Evolutionary conservation across 2,113 vertebrate species (phyloP), one percentile per base, ranked within the genome.

Genomic region (Chaetodon trifascialis): DNA sequence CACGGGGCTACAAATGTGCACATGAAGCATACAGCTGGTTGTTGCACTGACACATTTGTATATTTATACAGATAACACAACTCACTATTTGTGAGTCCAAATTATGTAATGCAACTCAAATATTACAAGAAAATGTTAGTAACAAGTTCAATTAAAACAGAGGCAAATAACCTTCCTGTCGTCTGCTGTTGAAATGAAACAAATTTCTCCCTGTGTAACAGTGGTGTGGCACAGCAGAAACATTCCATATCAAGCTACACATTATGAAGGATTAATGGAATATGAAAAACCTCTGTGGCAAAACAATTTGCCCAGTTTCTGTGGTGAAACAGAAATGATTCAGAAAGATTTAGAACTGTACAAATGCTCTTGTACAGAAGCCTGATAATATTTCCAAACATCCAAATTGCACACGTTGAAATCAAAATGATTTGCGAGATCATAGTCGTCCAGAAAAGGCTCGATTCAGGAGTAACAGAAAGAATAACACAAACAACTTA

Each of bases 401-500:
- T 86, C 64, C 52, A 76, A 81, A 80, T 59, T 47, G 73, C 71
- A 86, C 77, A 62, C 30, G 11, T 10, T 70, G 63, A 85, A 80
- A 75, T 79, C 55, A 38, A 54, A 67, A 76, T 72, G 87, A 90
- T 88, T 83, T 84, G 82, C 58, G 63, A 85, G 78, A 82, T 65
- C 11, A 4, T 17, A 15, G 65, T 52, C 9, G 76, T 71, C 23
- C 46, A 86, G 86, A 71, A 73, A 59, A 75, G 40, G 46, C 82
- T 82, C 19, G 62, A 74, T 83, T 85, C 73, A 64, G 77, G 82
- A 85, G 76, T 59, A 66, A 86, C 73, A 80, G 68, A 77, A 90
- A 91, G 79, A 93, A 92, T 23, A 91, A 93, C 88, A 93, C 85
- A 93, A 93, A 94, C 93, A 91, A 34, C 90, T 91, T 84, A 86